Conservation (phyloP, 2,888 invertebrate genomes). For the Drosophila cognata region DNA sequence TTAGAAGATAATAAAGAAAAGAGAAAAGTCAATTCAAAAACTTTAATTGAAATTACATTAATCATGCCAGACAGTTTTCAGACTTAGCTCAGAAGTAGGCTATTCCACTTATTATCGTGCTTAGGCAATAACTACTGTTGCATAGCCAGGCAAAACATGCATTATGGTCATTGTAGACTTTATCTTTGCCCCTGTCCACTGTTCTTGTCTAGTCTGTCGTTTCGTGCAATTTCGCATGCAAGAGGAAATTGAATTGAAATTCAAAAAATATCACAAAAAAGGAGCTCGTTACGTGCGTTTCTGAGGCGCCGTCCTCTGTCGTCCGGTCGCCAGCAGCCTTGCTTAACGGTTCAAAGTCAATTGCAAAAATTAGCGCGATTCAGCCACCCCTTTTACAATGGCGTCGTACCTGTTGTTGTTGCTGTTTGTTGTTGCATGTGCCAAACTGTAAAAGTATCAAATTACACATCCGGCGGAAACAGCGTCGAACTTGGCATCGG, state of each 20-base stretch:
- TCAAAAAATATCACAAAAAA: slow-evolving; percentile 75
- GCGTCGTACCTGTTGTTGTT: slow-evolving; percentile 13
- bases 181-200: slow-evolving; percentile 11
- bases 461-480: slow-evolving; percentile 83
- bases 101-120: neutral
- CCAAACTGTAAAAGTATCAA: slow-evolving; percentile 80
- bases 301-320: slow-evolving; percentile 57
- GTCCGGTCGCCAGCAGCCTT: slow-evolving; percentile 23
- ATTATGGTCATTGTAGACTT: slow-evolving; percentile 51
- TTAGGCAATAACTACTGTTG: slow-evolving; percentile 46
- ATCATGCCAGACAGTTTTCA: neutral
- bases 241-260: slow-evolving; percentile 83
- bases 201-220: slow-evolving; percentile 37
- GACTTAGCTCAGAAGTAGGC: too few relatives aligned
- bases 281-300: slow-evolving; percentile 81
- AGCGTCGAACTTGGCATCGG: slow-evolving; percentile 54
- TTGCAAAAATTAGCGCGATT: slow-evolving; percentile 67
- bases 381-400: slow-evolving; percentile 57
- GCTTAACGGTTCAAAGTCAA: slow-evolving; percentile 59
- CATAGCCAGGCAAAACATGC: slow-evolving; percentile 26
- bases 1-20: neutral
- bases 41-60: neutral
- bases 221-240: slow-evolving; percentile 66
- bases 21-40: neutral
- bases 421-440: slow-evolving; percentile 47